Evolutionary conservation across 2,888 invertebrate species (phyloP), one percentile per base, ranked within the genome.

Genomic region (Sphecodes monilicornis): DNA sequence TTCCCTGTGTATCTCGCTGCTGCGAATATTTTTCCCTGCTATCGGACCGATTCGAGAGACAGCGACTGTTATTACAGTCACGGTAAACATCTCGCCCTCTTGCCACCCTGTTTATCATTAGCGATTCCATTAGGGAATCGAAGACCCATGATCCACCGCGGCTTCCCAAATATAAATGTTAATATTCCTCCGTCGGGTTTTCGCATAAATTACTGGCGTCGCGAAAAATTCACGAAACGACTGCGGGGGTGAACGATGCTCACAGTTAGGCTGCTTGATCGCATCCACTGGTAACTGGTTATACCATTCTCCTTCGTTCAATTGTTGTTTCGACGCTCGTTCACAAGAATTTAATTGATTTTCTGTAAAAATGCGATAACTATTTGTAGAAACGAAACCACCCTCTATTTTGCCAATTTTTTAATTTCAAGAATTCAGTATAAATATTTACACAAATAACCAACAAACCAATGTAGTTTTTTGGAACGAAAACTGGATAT

Each of bases 161-260:
- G 78, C 84, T 85, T 74, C 64, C 86, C 87, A 86, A 90, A 90
- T 90, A 90, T 89, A 90, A 90, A 91, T 90, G 87, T 89, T 90
- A 90, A 89, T 90, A 85, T 76, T 68, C 78, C 87, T 86, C 86
- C 87, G 90, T 88, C 87, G 80, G 83, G 78, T 74, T 74, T 77
- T 54, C 70, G 86, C 78, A 90, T 89, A 88, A 70, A 90, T 90
- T 89, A 90, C 46, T 69, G n/a, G 16, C 50, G 18, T 18, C 46
- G 43, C 60, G 76, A 22, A 66, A 75, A 43, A 76, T 68, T 82
- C 66, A 60, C 50, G 11, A 60, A 68, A 68, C 78, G 22, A 18
- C 4, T 26, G 36, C 64, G 13, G 43, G 50, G 76, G 68, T 43
- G 66, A 41, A 32, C 50, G 39, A 72, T 29, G 68, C 85, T 82